Evolutionary conservation across 2,113 vertebrate species (phyloP), one percentile per base, ranked within the genome.

Genomic region (Gobio gobio): DNA sequence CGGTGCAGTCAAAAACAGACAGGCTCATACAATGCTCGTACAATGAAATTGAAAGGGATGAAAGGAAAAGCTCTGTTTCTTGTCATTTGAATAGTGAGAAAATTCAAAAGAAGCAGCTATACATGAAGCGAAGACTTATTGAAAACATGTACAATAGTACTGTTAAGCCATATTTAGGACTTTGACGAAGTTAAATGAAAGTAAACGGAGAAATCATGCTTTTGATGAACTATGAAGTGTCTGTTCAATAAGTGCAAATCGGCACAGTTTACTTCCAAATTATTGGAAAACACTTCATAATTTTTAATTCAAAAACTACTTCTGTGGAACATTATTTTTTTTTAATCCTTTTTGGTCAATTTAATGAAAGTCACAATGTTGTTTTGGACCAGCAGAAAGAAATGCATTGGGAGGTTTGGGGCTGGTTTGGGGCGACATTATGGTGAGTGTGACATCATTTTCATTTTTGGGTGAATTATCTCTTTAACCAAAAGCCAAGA

Each of bases 1-100:
- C 18, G 63, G 82, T 51, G 75, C 83, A 45, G 76, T 84, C 82
- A 81, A 74, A 87, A 86, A 90, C 79, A 85, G 86, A 90, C 87
- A 82, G 86, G 61, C 63, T 88, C 43, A 59, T 43, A 85, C 40
- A 49, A 86, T 84, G 61, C 63, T 47, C 51, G 40, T 83, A 73
- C 85, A 84, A 43, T 54, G 63, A 64, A 78, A 83, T 85, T 82
- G 45, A 83, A 56, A 47, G 49, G 54, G 68, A 85, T 73, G 64
- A 86, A 89, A 85, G 61, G 83, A 63, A 40, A 33, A 22, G 68
- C 54, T 59, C 29, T 14, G 5, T 66, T 49, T 82, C 49, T 75
- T 18, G 85, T 83, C 78, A 88, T 77, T 82, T 87, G 43, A 49
- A 85, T 78, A 85, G 81, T 87, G 12, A 56, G 45, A 40, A 75